Percentiles rank a stretch among this genome's conserved stretches.
Evolutionary conservation across 1,140 invertebrate species (phyloP).

Genomic region (Drosophila nannoptera): DNA sequence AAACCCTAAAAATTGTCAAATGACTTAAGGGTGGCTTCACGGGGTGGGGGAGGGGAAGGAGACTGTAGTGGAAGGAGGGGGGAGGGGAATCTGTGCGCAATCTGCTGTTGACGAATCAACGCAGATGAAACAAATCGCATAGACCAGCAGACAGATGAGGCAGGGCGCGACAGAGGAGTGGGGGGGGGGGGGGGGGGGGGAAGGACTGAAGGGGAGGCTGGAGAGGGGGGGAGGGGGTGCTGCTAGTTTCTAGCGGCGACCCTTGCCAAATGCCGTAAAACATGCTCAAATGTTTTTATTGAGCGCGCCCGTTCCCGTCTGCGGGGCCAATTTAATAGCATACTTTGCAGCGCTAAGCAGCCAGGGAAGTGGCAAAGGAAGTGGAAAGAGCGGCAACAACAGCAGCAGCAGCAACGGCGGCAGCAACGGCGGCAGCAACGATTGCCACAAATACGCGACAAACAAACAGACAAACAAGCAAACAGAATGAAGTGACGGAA

Average conservation of each 20-base stretch:
- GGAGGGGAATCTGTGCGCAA: no score
- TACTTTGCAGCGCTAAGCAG: conserved; percentile 75
- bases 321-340: conserved; percentile 76
- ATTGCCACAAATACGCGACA: conserved; percentile 49
- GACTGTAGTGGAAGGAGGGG: no score
- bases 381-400: conserved; percentile 4
- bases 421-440: no score
- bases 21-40: conserved; percentile 52
- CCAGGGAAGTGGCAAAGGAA: conserved; percentile 27
- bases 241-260: conserved; percentile 4
- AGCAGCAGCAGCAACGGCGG: no score
- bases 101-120: conserved; percentile 59
- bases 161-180: no score
- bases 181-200: no score
- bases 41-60: conserved; percentile 1
- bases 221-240: no score
- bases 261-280: conserved; percentile 41
- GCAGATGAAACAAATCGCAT: conserved; percentile 33
- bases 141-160: no score
- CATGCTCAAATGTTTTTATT: conserved; percentile 52
- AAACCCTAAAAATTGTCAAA: conserved; percentile 65
- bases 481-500: conserved; percentile 74
- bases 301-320: conserved; percentile 43
- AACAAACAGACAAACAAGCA: no score
- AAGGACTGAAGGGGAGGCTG: background rate